Percentiles rank a stretch among this genome's conserved stretches.
phyloP scores from a whole-genome alignment of 2,888 invertebrate species.

The Brenthis daphne region DNA sequence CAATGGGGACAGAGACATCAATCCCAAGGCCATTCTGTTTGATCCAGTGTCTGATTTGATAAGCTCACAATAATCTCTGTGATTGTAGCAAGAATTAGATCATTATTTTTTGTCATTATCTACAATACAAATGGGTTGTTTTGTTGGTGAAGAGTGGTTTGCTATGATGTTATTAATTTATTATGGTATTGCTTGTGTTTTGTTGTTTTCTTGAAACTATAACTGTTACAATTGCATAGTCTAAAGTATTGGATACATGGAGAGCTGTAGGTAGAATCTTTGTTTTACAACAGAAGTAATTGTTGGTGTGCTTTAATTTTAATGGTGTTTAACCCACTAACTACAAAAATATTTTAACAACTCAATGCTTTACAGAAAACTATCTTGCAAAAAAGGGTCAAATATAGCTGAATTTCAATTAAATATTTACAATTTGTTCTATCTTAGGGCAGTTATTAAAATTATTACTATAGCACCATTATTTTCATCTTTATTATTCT shows the following conservation, averaged over 20 bases:
- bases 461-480: too few relatives aligned
- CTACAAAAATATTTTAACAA: slow-evolving; percentile 33
- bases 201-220: slow-evolving; percentile 69
- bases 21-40: slow-evolving; percentile 80
- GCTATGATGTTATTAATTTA: slow-evolving; percentile 79
- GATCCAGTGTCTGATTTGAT: slow-evolving; percentile 70
- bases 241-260: slow-evolving; percentile 54
- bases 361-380: not conserved
- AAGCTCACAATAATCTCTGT: slow-evolving; percentile 82
- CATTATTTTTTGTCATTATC: slow-evolving; percentile 74
- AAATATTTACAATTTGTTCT: too few relatives aligned
- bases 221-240: slow-evolving; percentile 52
- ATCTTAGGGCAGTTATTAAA: too few relatives aligned
- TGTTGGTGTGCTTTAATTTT: slow-evolving; percentile 44
- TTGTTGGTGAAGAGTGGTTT: slow-evolving; percentile 71
- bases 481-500: too few relatives aligned
- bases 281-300: slow-evolving; percentile 38
- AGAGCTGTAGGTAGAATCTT: slow-evolving; percentile 40
- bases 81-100: slow-evolving; percentile 82
- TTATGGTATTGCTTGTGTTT: slow-evolving; percentile 77
- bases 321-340: slow-evolving; percentile 45
- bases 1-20: slow-evolving; percentile 80
- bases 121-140: slow-evolving; percentile 73
- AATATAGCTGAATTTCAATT: too few relatives aligned
- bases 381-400: not conserved